phyloP scores from a whole-genome alignment of 2,888 invertebrate species.

The Tetragonula carbonaria region DNA sequence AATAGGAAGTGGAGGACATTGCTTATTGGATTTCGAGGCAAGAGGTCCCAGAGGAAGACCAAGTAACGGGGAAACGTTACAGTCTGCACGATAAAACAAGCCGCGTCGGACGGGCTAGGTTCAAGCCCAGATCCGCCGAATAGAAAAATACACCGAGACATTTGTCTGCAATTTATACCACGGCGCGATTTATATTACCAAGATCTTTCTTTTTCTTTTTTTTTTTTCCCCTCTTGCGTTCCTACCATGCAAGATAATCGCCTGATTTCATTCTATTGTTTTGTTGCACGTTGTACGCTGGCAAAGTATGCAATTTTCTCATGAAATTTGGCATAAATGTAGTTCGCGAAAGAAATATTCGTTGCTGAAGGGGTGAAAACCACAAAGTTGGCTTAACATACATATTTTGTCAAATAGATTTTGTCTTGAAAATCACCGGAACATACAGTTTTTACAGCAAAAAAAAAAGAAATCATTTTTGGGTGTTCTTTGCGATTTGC shows the following conservation, averaged over 20 bases:
- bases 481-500: too few relatives aligned
- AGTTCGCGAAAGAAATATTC: too few relatives aligned
- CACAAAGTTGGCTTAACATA: too few relatives aligned
- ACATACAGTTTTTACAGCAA: too few relatives aligned
- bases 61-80: conserved; percentile 47
- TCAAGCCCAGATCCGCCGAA: conserved; percentile 43
- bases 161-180: conserved; percentile 25
- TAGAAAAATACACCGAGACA: conserved; percentile 29
- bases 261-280: not conserved
- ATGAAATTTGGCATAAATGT: too few relatives aligned
- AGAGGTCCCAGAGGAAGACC: conserved; percentile 53
- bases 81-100: conserved; percentile 45
- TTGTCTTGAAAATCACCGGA: too few relatives aligned
- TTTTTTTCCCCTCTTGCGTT: not conserved
- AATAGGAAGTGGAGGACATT: conserved; percentile 33
- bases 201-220: not conserved
- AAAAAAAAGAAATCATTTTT: too few relatives aligned
- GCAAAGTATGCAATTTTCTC: too few relatives aligned
- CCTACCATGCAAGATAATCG: too few relatives aligned
- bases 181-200: not conserved
- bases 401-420: too few relatives aligned
- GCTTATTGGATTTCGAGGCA: conserved; percentile 64
- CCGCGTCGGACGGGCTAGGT: conserved; percentile 16
- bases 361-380: too few relatives aligned
- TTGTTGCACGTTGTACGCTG: not conserved